Percentiles rank a stretch among this genome's conserved stretches.
Conservation (phyloP, 1,140 invertebrate genomes). For the Bombus waltoni region DNA sequence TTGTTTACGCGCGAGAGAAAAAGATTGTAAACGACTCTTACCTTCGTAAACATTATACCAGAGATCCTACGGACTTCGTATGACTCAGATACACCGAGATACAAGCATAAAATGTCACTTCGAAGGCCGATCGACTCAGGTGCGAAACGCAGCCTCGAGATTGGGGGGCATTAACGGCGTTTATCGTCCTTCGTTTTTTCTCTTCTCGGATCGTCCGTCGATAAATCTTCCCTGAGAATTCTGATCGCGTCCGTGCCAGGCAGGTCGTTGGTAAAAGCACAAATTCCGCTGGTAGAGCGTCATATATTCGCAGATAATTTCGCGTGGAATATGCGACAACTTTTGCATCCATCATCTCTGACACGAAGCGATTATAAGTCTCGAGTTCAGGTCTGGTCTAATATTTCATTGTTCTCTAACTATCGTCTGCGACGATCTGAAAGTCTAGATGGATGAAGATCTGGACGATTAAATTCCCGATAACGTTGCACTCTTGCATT, state of each 20-base stretch:
- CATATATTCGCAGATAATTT: slow-evolving; percentile 35
- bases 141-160: neutral
- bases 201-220: neutral
- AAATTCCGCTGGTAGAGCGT: slow-evolving; percentile 10
- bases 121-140: neutral
- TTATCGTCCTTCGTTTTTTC: neutral
- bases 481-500: neutral
- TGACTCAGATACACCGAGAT: neutral
- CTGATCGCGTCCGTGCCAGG: neutral
- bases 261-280: neutral
- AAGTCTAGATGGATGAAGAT: neutral
- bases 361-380: neutral
- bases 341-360: neutral
- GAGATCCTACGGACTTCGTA: neutral
- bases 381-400: too few species aligned
- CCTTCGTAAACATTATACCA: slow-evolving; percentile 38
- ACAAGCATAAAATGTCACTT: neutral
- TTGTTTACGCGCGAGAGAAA: neutral
- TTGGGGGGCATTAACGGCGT: neutral
- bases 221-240: neutral
- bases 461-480: neutral
- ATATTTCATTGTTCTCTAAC: neutral
- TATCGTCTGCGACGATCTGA: neutral
- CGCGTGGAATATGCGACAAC: neutral
- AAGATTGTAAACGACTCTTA: neutral